Evolutionary conservation across 1,140 invertebrate species (phyloP), one percentile per base, ranked within the genome.

Genomic region (Scaptomyza montana): DNA sequence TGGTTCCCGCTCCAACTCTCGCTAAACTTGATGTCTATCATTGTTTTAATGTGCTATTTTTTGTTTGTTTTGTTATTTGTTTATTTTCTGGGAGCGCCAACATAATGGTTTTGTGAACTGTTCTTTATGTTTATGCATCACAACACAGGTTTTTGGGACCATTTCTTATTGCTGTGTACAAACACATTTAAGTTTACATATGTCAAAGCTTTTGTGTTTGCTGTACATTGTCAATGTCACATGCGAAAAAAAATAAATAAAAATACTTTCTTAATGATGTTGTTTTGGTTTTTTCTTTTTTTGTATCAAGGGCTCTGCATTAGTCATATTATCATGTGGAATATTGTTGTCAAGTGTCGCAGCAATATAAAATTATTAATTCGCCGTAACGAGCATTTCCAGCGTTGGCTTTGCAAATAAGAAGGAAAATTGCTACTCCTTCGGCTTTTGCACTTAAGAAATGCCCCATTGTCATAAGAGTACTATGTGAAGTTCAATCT

Each of bases 381-480:
- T 72, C 74, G 62, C 78, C 71, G 71, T 67, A 85, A 71, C 69
- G 65, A 75, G 63, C 81, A 87, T 73, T 81, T 87, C 82, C 81
- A 45, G 28, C 63, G 73, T 77, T 72, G 68, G 50, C 75, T 76
- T 82, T 78, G 77, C 73, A 70, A 85, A 77, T 79, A 72, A 59
- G 56, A 47, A 45, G 13, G 39, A 13, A 33, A 13, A 33, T 41
- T 51, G 21, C 21, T 7, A 45, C 1, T 21, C 36, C 25, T 21
- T 57, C 10, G 13, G 39, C 45, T 39, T 57, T 41, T 64, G 70
- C 63, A 45, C 57, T 66, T 68, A 5, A 36, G 7, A 36, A 6
- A 36, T 36, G 33, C 33, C 33, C 63, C 28, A 47, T 8, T 2
- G 45, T 47, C 46, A 47, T 21, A 19, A 47, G 47, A 30, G 30